Percentiles rank a stretch among this genome's conserved stretches.
Conservation (phyloP, 1,140 invertebrate species). For the Spodoptera litura region DNA sequence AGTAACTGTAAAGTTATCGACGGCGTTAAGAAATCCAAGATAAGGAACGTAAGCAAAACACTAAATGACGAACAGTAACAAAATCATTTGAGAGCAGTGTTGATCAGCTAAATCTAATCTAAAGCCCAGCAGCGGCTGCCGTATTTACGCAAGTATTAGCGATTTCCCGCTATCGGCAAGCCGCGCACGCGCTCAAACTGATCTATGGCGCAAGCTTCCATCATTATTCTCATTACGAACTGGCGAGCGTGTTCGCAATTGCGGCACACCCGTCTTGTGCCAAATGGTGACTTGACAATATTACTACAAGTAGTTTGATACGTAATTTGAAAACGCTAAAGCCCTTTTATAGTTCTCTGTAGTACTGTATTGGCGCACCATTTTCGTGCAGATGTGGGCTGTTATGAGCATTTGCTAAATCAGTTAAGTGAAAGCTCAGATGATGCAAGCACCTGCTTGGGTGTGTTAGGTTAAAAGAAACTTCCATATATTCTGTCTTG, state of each 20-base stretch:
- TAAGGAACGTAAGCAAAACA: conserved; percentile 10
- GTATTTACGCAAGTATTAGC: conserved; percentile 79
- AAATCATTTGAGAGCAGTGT: conserved; percentile 42
- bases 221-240: conserved; percentile 77
- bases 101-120: conserved; percentile 53
- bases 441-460: conserved; percentile 19
- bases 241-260: conserved; percentile 60
- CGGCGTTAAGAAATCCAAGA: conserved; percentile 15
- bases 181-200: conserved; percentile 68
- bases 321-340: conserved; percentile 45
- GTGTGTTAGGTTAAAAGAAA: background rate
- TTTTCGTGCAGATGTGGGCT: conserved; percentile 28
- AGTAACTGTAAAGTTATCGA: conserved; percentile 4
- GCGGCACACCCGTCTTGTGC: conserved; percentile 60
- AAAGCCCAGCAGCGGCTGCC: conserved; percentile 59
- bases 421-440: conserved; percentile 31
- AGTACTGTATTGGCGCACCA: background rate
- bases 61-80: conserved; percentile 37
- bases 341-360: conserved; percentile 32
- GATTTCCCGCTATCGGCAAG: conserved; percentile 71
- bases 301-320: conserved; percentile 50
- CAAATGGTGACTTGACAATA: conserved; percentile 57
- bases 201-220: conserved; percentile 79
- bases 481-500: conserved; percentile 6
- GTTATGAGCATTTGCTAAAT: conserved; percentile 27